Evolutionary conservation across 2,113 vertebrate genomes (phyloP), one percentile per base, ranked within the genome.

Genomic region (Eonycteris spelaea): DNA sequence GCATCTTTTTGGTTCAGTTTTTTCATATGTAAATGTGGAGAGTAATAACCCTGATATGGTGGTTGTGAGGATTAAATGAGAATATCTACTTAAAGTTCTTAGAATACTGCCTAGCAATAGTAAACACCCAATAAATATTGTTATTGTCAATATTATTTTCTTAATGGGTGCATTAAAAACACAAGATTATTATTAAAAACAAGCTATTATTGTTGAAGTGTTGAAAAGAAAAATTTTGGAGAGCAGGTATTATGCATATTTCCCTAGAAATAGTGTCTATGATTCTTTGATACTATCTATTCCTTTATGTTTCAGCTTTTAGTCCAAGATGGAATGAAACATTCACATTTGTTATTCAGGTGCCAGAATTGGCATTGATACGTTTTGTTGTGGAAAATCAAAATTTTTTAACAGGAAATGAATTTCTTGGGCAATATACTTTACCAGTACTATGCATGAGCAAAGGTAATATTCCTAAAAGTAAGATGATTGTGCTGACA

Each of bases 401-500:
- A 90, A 82, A 98, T 8, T 97, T 98, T 45, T 13, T 99, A 67
- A 26, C 97, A 61, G 96, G 90, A 96, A 99, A 98, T 10, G 99
- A 99, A 30, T 99, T 99, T 95, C 98, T 99, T 26, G 99, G 99
- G 55, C 99, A 99, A 96, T 99, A 98, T 97, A 99, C 99, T 9
- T 96, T 99, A 96, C 99, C 99, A 93, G 96, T 99, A 95, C 95
- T 92, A 80, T 99, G 99, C 97, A 97, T 99, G 96, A 99, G 96
- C 84, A 99, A 98, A 99, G 99, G 99, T 99, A 98, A 98, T 97
- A 38, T 51, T 96, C 28, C 83, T 88, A 75, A 87, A 95, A 83
- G 33, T 95, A 57, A 86, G 35, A 74, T 38, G 38, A 74, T 22
- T 30, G 0, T 82, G 43, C 48, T 71, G 77, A 74, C 15, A 48